Conservation (phyloP, 2,797 vertebrate species). For the Discoglossus pictus region DNA sequence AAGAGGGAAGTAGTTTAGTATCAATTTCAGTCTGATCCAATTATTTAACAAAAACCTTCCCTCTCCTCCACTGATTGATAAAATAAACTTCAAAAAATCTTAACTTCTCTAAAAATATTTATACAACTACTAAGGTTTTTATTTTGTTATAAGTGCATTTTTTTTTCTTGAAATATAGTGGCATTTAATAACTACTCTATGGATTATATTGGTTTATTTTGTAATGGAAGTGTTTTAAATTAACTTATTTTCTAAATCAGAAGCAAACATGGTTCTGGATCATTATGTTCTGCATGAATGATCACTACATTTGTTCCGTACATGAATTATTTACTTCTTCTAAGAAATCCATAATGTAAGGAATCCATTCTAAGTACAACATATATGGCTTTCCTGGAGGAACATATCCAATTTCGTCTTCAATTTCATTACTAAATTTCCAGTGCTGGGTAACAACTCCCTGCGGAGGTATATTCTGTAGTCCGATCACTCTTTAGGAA, state of each 20-base stretch:
- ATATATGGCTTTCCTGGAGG: slow-evolving; percentile 39
- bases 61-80: too few species aligned
- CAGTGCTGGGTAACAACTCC: slow-evolving; percentile 31
- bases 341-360: slow-evolving; percentile 42
- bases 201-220: too few species aligned
- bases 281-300: slow-evolving; percentile 34
- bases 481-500: slow-evolving; percentile 31
- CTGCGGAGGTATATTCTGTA: slow-evolving; percentile 19
- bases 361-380: slow-evolving; percentile 21
- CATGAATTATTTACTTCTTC: slow-evolving; percentile 45
- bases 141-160: too few species aligned
- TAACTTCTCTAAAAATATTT: too few species aligned
- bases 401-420: slow-evolving; percentile 43
- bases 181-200: too few species aligned
- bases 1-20: too few species aligned
- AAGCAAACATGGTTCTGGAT: slow-evolving; percentile 22
- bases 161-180: too few species aligned
- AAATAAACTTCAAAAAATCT: too few species aligned
- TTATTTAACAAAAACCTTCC: too few species aligned
- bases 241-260: background rate
- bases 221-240: too few species aligned
- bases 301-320: slow-evolving; percentile 19
- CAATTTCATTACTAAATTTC: slow-evolving; percentile 47
- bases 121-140: too few species aligned
- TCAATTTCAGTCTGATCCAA: too few species aligned